A percentile compares a stretch with the other conserved stretches of the same genome.
phyloP scores from a whole-genome alignment of 2,888 invertebrate species.

The Drosophila lutescens region DNA sequence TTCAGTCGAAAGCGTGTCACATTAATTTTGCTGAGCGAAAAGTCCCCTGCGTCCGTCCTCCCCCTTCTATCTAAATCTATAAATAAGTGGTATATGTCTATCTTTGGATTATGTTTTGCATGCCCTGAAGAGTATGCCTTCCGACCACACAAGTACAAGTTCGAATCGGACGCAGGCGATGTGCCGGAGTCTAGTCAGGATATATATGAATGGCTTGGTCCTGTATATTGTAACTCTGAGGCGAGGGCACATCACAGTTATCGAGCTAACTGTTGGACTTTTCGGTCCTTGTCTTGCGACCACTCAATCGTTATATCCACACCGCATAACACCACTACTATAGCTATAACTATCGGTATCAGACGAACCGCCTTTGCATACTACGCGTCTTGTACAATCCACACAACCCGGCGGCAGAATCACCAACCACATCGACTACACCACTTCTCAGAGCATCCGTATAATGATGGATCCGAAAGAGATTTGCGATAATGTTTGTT shows the following conservation, averaged over 20 bases:
- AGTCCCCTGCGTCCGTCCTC: slow-evolving; percentile 82
- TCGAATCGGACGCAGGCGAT: slow-evolving; percentile 78
- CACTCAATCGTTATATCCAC: slow-evolving; percentile 41
- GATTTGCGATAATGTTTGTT: slow-evolving; percentile 30
- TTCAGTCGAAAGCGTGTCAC: slow-evolving; percentile 84
- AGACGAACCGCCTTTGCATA: slow-evolving; percentile 29
- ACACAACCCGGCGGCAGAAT: slow-evolving; percentile 34
- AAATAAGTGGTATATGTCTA: slow-evolving; percentile 42
- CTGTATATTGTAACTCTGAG: slow-evolving; percentile 31
- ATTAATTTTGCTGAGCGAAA: slow-evolving; percentile 85
- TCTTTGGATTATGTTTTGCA: slow-evolving; percentile 57
- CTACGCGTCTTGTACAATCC: slow-evolving; percentile 38
- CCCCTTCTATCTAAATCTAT: slow-evolving; percentile 26
- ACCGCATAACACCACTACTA: slow-evolving; percentile 36
- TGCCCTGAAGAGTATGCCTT: slow-evolving; percentile 53
- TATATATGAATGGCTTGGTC: slow-evolving; percentile 3
- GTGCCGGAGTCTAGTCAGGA: slow-evolving; percentile 53
- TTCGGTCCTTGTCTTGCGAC: slow-evolving; percentile 84
- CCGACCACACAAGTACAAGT: slow-evolving; percentile 29
- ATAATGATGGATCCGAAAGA: slow-evolving; percentile 21
- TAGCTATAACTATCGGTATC: slow-evolving; percentile 23
- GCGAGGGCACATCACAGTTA: slow-evolving; percentile 78
- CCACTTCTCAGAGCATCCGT: slow-evolving; percentile 39
- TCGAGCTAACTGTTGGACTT: slow-evolving; percentile 83
- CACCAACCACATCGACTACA: slow-evolving; percentile 43